Evolutionary conservation across 2,113 vertebrate species (phyloP).

Genomic region (Porphyrio hochstetteri): DNA sequence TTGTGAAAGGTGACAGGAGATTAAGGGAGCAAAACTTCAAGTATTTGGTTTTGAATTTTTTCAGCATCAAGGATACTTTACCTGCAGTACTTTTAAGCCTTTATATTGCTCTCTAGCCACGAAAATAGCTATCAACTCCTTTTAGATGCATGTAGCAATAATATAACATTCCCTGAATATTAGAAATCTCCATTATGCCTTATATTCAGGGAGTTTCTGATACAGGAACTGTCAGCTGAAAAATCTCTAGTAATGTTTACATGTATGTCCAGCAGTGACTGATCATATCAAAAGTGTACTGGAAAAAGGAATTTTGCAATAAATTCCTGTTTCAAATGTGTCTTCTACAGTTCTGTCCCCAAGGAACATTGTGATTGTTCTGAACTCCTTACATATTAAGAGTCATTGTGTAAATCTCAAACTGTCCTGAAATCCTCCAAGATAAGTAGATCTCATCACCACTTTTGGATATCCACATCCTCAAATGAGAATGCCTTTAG

Average conservation of each 20-base stretch:
- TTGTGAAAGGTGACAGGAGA: background rate
- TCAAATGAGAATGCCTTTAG: background rate
- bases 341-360: background rate
- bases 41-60: background rate
- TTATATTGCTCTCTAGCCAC: background rate
- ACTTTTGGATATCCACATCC: background rate
- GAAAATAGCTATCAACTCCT: background rate
- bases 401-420: background rate
- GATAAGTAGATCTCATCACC: background rate
- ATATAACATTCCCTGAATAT: background rate
- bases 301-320: background rate
- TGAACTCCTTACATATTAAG: background rate
- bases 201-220: background rate
- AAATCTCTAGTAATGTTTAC: background rate
- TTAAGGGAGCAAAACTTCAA: background rate
- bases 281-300: background rate
- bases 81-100: background rate
- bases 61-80: background rate
- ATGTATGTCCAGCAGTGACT: background rate
- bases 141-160: background rate
- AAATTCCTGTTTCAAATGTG: background rate
- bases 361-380: background rate
- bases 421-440: background rate
- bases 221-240: background rate
- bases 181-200: background rate